Percentiles rank a stretch among this genome's conserved stretches.
Conservation (phyloP, 2,888 invertebrate genomes). For the Stegana nigrithorax region DNA sequence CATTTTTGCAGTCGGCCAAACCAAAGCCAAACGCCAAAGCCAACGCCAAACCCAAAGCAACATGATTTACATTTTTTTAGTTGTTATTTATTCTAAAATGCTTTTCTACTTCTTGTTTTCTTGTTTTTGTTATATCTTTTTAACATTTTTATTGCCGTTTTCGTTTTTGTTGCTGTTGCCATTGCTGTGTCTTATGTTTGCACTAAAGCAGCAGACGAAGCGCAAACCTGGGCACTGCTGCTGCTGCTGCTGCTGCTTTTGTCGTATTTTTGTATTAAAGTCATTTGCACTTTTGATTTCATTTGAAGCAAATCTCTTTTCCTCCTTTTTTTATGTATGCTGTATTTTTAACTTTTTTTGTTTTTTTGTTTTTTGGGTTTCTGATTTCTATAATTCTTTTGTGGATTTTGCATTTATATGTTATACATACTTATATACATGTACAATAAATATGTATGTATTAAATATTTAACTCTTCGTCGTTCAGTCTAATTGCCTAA, state of each 20-base stretch:
- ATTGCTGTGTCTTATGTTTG: background rate
- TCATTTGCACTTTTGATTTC: constrained; percentile 19
- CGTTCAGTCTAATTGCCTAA: no score
- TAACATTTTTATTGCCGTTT: background rate
- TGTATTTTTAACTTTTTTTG: background rate
- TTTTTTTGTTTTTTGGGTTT: background rate
- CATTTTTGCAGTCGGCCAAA: background rate
- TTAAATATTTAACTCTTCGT: no score
- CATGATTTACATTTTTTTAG: constrained; percentile 12
- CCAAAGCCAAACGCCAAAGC: no score
- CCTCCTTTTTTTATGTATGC: background rate
- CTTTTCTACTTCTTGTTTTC: no score
- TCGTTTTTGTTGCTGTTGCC: background rate
- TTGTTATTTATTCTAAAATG: constrained; percentile 4
- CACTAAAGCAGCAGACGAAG: background rate
- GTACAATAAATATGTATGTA: no score
- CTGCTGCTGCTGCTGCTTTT: background rate
- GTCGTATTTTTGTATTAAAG: constrained; percentile 8
- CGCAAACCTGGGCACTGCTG: background rate
- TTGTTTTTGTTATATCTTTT: background rate
- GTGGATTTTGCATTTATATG: background rate
- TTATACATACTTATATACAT: no score
- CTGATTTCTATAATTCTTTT: background rate
- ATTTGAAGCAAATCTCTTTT: constrained; percentile 5
- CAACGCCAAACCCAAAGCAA: background rate